Evolutionary conservation across 2,113 vertebrate genomes (phyloP), one percentile per base, ranked within the genome.

Genomic region (Larimichthys crocea): DNA sequence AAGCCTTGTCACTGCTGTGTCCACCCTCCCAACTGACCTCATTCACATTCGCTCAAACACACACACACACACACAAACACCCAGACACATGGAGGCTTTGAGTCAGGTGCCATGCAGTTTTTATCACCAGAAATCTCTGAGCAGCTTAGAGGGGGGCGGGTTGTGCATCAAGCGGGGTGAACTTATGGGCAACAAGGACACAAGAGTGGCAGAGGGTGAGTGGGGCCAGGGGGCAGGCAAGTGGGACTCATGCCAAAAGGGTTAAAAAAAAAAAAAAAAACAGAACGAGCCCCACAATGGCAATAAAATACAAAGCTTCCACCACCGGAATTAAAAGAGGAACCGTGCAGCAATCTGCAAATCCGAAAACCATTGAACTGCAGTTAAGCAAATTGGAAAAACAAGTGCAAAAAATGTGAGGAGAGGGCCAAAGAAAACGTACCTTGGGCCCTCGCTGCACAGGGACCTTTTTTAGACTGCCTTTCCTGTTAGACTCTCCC

Each of bases 301-400:
- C 50, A 82, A 89, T 90, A 82, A 90, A 91, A 85, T 59, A 84
- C 42, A 63, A 89, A 65, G 71, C 88, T 85, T 91, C 80, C 88
- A 86, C 64, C 79, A 78, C 84, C 70, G 72, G 91, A 91, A 89
- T 91, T 88, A 92, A 93, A 90, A 82, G 85, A 88, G 86, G 88
- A 89, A 85, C 83, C 80, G n/a, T 72, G 82, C 83, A 80, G 80
- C 82, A 89, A 92, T 91, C 92, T 92, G 87, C 82, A 93, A 90
- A 94, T 93, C 91, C 85, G 31, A 88, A 93, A 93, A 88, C 87
- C 93, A 94, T 92, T 85, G 86, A 92, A 87, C 84, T 73, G 91
- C 75, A 89, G 90, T 92, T 89, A 90, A 92, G 91, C 86, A 93
- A 94, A 94, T 93, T 94, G 93, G 91, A 95, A 95, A 95, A 94